A percentile compares a stretch with the other conserved stretches of the same genome.
phyloP scores from a whole-genome alignment of 2,888 invertebrate species.

The Drosophila parthenogenetica region DNA sequence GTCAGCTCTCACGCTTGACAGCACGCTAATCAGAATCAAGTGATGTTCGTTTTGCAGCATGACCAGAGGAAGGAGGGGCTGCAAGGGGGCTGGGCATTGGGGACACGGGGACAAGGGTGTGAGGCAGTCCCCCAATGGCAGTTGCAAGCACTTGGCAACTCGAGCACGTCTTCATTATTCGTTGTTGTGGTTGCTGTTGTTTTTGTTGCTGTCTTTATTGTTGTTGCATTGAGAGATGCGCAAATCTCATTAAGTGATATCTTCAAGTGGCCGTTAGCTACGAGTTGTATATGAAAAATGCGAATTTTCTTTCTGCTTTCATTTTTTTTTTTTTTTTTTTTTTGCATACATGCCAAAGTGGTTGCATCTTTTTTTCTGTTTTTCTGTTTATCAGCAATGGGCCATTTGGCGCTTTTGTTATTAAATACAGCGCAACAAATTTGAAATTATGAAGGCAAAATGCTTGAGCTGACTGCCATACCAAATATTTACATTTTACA shows the following conservation, averaged over 20 bases:
- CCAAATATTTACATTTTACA: constrained; percentile 68
- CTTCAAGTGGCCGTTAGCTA: constrained; percentile 81
- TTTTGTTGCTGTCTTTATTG: constrained; percentile 40
- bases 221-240: constrained; percentile 78
- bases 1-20: constrained; percentile 82
- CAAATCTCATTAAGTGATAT: constrained; percentile 84
- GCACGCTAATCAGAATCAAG: constrained; percentile 84
- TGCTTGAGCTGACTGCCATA: constrained; percentile 3
- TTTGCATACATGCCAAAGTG: constrained; percentile 35
- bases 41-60: constrained; percentile 75
- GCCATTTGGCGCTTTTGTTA: constrained; percentile 75
- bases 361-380: constrained; percentile 37
- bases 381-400: constrained; percentile 68
- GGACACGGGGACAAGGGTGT: background rate
- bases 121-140: constrained; percentile 28
- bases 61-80: no score
- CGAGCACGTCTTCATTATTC: constrained; percentile 77
- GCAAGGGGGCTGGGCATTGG: background rate
- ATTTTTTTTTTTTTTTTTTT: constrained; percentile 21
- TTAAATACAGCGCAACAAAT: constrained; percentile 54
- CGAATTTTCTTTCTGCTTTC: constrained; percentile 35
- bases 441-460: constrained; percentile 35
- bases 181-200: constrained; percentile 47
- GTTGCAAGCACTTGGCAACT: constrained; percentile 71
- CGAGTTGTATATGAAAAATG: constrained; percentile 68